Percentiles rank a stretch among this genome's conserved stretches.
These are phyloP conservation scores for Rhineura floridana DNA, from an alignment of 2,113 vertebrate species.

Conservation along the genomic window DNA sequence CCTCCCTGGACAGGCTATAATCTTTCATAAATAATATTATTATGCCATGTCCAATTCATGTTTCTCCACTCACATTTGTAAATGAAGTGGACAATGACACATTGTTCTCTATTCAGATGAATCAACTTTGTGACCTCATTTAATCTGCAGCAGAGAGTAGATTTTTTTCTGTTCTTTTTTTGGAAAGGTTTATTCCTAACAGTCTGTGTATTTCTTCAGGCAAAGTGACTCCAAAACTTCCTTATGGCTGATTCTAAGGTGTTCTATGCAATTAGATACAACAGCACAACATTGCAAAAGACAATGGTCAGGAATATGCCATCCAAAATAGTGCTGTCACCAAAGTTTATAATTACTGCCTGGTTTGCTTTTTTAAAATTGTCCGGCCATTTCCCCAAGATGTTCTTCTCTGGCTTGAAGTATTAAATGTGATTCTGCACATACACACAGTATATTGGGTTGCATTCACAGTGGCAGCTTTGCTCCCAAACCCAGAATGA, in stretches of 20 bases:
- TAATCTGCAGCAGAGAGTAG: slow-evolving; percentile 41
- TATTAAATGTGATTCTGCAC: too few species aligned
- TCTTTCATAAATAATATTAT: slow-evolving; percentile 65
- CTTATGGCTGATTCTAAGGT: neutral
- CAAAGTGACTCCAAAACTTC: neutral
- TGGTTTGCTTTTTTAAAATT: too few species aligned
- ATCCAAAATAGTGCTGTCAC: neutral
- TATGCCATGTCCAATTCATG: slow-evolving; percentile 61
- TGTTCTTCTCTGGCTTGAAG: too few species aligned
- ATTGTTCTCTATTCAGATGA: slow-evolving; percentile 53
- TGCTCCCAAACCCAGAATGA: too few species aligned
- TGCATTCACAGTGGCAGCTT: too few species aligned
- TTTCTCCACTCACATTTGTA: slow-evolving; percentile 55
- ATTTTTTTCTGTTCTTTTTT: slow-evolving; percentile 30
- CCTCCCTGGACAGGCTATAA: slow-evolving; percentile 55
- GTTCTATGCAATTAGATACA: neutral
- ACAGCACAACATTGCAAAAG: neutral
- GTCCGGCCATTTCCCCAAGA: too few species aligned
- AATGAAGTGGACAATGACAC: slow-evolving; percentile 47
- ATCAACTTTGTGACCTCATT: slow-evolving; percentile 28
- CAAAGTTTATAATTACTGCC: neutral
- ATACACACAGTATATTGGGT: too few species aligned
- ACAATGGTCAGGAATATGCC: neutral
- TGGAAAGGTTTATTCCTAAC: slow-evolving; percentile 12
- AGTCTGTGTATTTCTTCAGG: slow-evolving; percentile 15